These are phyloP conservation scores for Uloborus plumipes DNA, from an alignment of 2,888 invertebrate genomes.

Conservation along the genomic window DNA sequence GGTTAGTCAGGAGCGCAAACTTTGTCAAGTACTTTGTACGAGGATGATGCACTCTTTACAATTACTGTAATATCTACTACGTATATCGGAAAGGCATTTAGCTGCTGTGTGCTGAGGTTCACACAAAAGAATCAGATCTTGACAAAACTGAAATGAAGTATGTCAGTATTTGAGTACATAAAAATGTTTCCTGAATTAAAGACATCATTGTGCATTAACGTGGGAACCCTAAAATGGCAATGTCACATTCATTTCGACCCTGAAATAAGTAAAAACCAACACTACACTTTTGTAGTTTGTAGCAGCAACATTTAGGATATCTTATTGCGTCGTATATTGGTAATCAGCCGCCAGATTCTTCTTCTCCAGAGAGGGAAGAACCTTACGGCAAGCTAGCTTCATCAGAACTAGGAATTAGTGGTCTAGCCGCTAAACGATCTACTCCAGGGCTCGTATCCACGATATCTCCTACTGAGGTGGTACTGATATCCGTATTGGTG, in stretches of 20 bases:
- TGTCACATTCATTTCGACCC: slow-evolving; percentile 26
- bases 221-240: slow-evolving; percentile 55
- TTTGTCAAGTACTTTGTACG: slow-evolving; percentile 43
- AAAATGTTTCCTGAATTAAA: slow-evolving; percentile 10
- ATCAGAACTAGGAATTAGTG: slow-evolving; percentile 60
- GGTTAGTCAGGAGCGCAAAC: neutral
- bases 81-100: slow-evolving; percentile 62
- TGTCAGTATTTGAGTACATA: slow-evolving; percentile 34
- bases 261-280: slow-evolving; percentile 47
- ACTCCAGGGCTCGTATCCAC: slow-evolving; percentile 57
- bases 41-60: slow-evolving; percentile 28
- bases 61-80: slow-evolving; percentile 53
- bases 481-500: slow-evolving; percentile 62
- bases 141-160: slow-evolving; percentile 21
- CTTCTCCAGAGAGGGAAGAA: neutral
- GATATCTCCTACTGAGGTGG: slow-evolving; percentile 62
- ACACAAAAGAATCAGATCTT: slow-evolving; percentile 16
- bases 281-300: slow-evolving; percentile 32
- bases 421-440: slow-evolving; percentile 52
- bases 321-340: slow-evolving; percentile 58
- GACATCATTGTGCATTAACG: slow-evolving; percentile 33
- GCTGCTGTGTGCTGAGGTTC: slow-evolving; percentile 50
- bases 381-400: slow-evolving; percentile 59
- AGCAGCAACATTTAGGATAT: slow-evolving; percentile 54
- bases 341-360: slow-evolving; percentile 40